Conservation (phyloP, 2,113 vertebrate genomes). For the Strix uralensis region DNA sequence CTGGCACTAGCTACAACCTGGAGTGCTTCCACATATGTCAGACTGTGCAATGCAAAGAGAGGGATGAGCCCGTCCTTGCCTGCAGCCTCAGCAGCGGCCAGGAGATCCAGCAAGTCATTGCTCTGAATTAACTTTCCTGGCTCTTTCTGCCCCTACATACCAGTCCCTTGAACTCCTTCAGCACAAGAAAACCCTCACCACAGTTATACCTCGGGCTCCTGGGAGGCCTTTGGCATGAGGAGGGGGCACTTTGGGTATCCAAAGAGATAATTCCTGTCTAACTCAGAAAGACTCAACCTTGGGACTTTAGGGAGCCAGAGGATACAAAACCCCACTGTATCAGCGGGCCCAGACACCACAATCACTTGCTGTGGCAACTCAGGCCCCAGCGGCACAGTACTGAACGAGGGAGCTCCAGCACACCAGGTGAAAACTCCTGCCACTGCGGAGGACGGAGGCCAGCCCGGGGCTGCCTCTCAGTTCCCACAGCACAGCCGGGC, state of each 20-base stretch:
- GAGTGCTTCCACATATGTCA: neutral
- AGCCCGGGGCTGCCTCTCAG: neutral
- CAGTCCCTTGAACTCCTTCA: neutral
- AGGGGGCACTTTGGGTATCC: rapidly evolving
- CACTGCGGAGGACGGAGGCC: neutral
- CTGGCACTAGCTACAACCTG: neutral
- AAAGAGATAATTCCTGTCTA: neutral
- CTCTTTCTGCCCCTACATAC: neutral
- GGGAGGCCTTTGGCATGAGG: neutral
- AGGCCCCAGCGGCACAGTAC: neutral
- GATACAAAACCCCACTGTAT: neutral
- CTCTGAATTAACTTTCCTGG: neutral
- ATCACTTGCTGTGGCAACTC: neutral
- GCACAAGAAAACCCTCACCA: neutral
- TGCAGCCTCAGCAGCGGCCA: neutral
- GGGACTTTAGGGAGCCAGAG: neutral
- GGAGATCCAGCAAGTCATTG: neutral
- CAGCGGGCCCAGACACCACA: neutral
- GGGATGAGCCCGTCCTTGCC: neutral
- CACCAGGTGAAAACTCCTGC: rapidly evolving
- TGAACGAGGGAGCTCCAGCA: neutral
- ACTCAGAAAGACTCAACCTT: neutral
- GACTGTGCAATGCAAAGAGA: neutral
- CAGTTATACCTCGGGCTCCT: neutral
- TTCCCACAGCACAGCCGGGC: rapidly evolving